Conservation (phyloP, 2,113 vertebrate genomes). For the Lophotis ruficrista region DNA sequence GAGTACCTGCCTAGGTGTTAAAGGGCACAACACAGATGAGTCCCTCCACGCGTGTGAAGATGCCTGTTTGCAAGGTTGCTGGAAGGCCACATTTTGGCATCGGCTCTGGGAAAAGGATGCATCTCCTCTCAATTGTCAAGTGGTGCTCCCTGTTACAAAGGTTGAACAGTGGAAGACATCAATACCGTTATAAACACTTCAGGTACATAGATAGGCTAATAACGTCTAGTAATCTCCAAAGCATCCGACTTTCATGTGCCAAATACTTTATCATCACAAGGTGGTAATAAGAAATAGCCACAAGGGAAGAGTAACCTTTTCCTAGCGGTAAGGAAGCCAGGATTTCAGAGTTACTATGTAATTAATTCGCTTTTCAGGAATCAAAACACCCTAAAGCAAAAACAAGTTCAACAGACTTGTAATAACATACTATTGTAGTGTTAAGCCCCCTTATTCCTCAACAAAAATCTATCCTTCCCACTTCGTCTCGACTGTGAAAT, state of each 20-base stretch:
- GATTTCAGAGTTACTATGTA: conserved; percentile 55
- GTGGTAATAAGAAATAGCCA: conserved; percentile 68
- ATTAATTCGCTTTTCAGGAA: conserved; percentile 66
- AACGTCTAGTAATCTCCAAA: conserved; percentile 50
- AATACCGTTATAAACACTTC: background rate
- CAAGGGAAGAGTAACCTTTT: conserved; percentile 65
- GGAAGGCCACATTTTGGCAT: background rate
- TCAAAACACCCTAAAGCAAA: conserved; percentile 70
- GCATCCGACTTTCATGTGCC: conserved; percentile 1
- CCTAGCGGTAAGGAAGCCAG: conserved; percentile 37
- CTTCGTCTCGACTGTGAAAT: background rate
- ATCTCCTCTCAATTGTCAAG: background rate
- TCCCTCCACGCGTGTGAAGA: background rate
- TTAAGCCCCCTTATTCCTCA: conserved; percentile 21
- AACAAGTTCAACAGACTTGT: conserved; percentile 65
- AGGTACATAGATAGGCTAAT: conserved; percentile 1
- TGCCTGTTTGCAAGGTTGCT: background rate
- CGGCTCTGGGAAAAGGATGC: background rate
- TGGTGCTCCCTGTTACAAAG: background rate
- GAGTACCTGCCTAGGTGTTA: background rate
- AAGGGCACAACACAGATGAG: background rate
- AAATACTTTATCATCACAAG: conserved; percentile 62
- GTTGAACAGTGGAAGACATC: conserved; percentile 8
- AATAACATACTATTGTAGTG: conserved; percentile 52
- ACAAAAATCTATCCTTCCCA: conserved; percentile 10